Conservation (phyloP, 2,888 invertebrate genomes). For the Eupithecia vulgata region DNA sequence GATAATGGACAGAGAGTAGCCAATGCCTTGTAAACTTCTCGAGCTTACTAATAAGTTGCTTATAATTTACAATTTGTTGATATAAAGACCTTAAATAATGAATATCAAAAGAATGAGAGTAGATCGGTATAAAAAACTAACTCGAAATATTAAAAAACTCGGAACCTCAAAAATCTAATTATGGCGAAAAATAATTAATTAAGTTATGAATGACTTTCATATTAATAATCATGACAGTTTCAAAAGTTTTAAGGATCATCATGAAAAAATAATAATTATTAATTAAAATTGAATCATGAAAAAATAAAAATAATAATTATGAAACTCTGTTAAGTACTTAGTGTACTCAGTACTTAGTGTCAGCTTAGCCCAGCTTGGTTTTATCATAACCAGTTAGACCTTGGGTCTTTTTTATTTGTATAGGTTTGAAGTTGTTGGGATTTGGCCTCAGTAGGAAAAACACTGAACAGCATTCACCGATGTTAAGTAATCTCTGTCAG, state of each 20-base stretch:
- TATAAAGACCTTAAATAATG: neutral
- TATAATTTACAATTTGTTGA: neutral
- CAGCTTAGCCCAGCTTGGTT: neutral
- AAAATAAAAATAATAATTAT: too few species aligned
- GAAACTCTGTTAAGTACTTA: too few species aligned
- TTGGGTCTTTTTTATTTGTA: neutral
- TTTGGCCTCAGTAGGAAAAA: neutral
- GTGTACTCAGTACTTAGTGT: neutral
- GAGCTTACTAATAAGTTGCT: constrained; percentile 42
- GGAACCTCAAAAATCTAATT: too few species aligned
- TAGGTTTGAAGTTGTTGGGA: neutral
- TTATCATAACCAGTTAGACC: neutral
- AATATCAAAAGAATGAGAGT: too few species aligned
- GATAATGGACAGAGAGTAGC: constrained; percentile 64
- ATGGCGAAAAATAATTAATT: too few species aligned
- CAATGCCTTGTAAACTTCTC: constrained; percentile 49
- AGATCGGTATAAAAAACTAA: too few species aligned
- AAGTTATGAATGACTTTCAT: too few species aligned
- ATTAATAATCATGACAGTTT: too few species aligned
- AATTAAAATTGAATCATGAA: too few species aligned
- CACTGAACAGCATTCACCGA: neutral
- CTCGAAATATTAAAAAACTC: too few species aligned
- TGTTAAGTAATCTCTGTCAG: constrained; percentile 30
- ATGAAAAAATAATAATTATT: too few species aligned
- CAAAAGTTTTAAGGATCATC: too few species aligned